Percentiles rank a stretch among this genome's conserved stretches.
These are phyloP conservation scores for Porites cylindrica DNA, from an alignment of 92 coral and sea anemone genomes.

Conservation along the genomic window DNA sequence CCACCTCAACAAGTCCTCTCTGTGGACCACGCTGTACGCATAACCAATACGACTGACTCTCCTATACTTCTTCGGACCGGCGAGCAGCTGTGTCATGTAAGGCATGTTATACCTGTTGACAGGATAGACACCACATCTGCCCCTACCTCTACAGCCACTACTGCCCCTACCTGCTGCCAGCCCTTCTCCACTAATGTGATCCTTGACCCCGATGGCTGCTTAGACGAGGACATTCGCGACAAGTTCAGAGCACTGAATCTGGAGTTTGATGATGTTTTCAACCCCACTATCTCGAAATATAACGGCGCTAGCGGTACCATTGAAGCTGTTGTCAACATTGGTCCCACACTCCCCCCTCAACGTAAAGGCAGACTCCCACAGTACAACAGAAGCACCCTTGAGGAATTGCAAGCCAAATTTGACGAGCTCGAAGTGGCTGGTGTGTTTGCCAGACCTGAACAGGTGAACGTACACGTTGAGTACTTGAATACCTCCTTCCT, in stretches of 20 bases:
- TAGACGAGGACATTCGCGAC: constrained; percentile 30
- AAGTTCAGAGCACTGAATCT: constrained; percentile 34
- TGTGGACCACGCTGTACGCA: too few relatives aligned
- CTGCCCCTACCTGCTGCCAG: constrained; percentile 14
- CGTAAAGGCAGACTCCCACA: constrained; percentile 24
- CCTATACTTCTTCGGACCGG: too few relatives aligned
- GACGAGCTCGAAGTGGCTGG: too few relatives aligned
- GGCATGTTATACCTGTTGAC: too few relatives aligned
- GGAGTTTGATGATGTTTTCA: constrained; percentile 38
- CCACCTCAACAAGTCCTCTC: too few relatives aligned
- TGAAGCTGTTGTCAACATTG: constrained; percentile 12
- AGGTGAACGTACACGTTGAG: too few relatives aligned
- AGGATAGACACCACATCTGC: too few relatives aligned
- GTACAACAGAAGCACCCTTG: constrained; percentile 10
- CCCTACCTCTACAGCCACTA: constrained; percentile 19
- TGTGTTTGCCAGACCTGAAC: too few relatives aligned
- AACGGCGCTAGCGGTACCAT: constrained; percentile 40
- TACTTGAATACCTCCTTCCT: too few relatives aligned
- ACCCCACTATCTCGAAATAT: constrained; percentile 46
- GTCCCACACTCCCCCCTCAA: neutral
- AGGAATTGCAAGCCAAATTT: too few relatives aligned
- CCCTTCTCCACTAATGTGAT: constrained; percentile 34
- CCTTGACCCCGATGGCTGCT: constrained; percentile 42
- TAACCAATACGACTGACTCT: too few relatives aligned
- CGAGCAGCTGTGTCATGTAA: too few relatives aligned